Conservation (phyloP, 2,888 invertebrate species). For the Chloroclystis v-ata region DNA sequence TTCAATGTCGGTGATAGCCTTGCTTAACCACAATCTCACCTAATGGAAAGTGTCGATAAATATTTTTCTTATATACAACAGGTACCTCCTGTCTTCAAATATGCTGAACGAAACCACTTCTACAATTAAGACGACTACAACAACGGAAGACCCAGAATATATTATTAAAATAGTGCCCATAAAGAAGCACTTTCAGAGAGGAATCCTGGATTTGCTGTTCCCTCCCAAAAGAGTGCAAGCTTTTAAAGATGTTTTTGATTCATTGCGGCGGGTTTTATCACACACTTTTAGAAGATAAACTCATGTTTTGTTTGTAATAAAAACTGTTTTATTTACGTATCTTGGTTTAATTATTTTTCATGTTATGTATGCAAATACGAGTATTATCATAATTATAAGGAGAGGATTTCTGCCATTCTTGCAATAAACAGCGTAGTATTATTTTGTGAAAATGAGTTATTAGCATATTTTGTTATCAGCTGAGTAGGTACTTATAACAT, state of each 20-base stretch:
- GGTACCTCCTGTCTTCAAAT: background rate
- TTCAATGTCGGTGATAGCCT: too few relatives aligned
- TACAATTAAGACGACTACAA: slow-evolving; percentile 18
- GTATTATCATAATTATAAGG: too few relatives aligned
- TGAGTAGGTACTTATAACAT: too few relatives aligned
- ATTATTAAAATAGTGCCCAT: slow-evolving; percentile 36
- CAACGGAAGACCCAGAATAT: slow-evolving; percentile 31
- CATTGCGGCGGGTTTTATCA: slow-evolving; percentile 47
- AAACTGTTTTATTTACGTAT: background rate
- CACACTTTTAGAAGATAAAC: slow-evolving; percentile 41
- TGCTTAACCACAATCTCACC: too few relatives aligned
- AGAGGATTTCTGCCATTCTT: too few relatives aligned
- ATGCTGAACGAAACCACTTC: background rate
- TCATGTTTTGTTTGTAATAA: background rate
- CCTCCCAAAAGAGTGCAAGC: slow-evolving; percentile 49
- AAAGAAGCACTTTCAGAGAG: slow-evolving; percentile 39
- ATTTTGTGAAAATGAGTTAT: too few relatives aligned
- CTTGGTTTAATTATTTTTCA: background rate
- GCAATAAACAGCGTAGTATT: too few relatives aligned
- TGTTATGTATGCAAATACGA: too few relatives aligned
- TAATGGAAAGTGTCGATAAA: too few relatives aligned
- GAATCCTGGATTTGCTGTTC: slow-evolving; percentile 55
- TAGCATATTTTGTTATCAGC: too few relatives aligned
- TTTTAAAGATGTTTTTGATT: slow-evolving; percentile 54
- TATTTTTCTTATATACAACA: too few relatives aligned